Percentiles rank a stretch among this genome's conserved stretches.
Evolutionary conservation across 2,888 invertebrate genomes (phyloP).

Genomic region (Steinernema hermaphroditum): DNA sequence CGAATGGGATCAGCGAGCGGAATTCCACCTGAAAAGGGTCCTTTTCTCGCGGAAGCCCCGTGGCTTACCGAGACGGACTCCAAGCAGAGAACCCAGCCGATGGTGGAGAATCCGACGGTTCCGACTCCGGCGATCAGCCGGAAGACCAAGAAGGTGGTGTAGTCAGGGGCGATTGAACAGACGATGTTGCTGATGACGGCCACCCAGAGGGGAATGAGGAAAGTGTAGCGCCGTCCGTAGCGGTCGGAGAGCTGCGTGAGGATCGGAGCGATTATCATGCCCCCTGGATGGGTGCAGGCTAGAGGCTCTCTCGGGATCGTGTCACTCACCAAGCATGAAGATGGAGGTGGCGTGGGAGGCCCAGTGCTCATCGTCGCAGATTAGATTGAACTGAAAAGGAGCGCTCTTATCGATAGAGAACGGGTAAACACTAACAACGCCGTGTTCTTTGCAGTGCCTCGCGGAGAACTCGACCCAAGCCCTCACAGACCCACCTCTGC

Average conservation of each 20-base stretch:
- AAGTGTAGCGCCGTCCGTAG: slow-evolving; percentile 56
- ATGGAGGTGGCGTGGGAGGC: slow-evolving; percentile 55
- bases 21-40: background rate
- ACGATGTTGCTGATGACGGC: slow-evolving; percentile 56
- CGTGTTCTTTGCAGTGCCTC: too few relatives aligned
- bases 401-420: too few relatives aligned
- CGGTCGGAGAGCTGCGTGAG: slow-evolving; percentile 57
- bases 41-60: background rate
- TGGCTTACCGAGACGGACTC: slow-evolving; percentile 51
- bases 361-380: slow-evolving; percentile 52
- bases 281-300: slow-evolving; percentile 43
- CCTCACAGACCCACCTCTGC: slow-evolving; percentile 29
- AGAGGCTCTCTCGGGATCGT: too few relatives aligned
- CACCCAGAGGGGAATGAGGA: slow-evolving; percentile 57
- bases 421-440: too few relatives aligned
- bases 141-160: slow-evolving; percentile 52
- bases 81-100: slow-evolving; percentile 44
- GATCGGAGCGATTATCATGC: slow-evolving; percentile 55
- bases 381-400: slow-evolving; percentile 53
- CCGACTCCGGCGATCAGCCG: slow-evolving; percentile 61
- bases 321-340: slow-evolving; percentile 56
- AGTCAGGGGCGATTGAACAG: slow-evolving; percentile 54
- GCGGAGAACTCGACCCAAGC: too few relatives aligned
- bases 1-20: slow-evolving; percentile 44
- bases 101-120: slow-evolving; percentile 47